Evolutionary conservation across 2,113 vertebrate genomes (phyloP).

Genomic region (Pseudorectes ferrugineus): DNA sequence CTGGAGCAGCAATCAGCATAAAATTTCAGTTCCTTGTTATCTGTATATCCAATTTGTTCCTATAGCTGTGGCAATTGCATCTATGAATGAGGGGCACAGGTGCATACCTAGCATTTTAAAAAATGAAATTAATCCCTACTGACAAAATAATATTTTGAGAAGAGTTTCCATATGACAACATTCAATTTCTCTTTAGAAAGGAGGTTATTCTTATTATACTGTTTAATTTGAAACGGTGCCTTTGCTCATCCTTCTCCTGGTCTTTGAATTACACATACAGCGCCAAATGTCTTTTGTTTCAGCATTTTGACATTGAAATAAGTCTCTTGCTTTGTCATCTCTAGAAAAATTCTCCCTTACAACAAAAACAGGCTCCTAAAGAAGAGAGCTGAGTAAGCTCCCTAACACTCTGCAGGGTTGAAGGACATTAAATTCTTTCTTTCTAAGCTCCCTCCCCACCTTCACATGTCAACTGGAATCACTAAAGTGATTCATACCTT

Average conservation of each 20-base stretch:
- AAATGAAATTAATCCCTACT: not conserved
- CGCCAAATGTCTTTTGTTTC: not conserved
- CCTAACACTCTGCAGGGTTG: not conserved
- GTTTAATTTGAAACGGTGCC: not conserved
- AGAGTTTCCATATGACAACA: not conserved
- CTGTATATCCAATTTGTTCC: not conserved
- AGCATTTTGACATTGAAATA: slow-evolving; percentile 1
- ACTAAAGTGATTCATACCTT: not conserved
- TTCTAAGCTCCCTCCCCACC: not conserved
- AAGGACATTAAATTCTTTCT: not conserved
- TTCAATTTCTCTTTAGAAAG: not conserved
- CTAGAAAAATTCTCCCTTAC: not conserved
- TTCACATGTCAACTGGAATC: not conserved
- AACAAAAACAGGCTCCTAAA: slow-evolving; percentile 1
- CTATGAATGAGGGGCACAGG: not conserved
- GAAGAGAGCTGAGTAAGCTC: slow-evolving; percentile 1
- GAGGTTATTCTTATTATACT: not conserved
- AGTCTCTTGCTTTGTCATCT: not conserved
- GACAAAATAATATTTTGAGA: not conserved
- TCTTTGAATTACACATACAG: not conserved
- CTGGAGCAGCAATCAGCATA: not conserved
- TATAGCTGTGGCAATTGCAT: not conserved
- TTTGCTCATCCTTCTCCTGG: not conserved
- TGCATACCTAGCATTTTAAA: not conserved
- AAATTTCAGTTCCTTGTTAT: not conserved